Evolutionary conservation across 2,113 vertebrate species (phyloP), one percentile per base, ranked within the genome.

Genomic region (Octodon degus): DNA sequence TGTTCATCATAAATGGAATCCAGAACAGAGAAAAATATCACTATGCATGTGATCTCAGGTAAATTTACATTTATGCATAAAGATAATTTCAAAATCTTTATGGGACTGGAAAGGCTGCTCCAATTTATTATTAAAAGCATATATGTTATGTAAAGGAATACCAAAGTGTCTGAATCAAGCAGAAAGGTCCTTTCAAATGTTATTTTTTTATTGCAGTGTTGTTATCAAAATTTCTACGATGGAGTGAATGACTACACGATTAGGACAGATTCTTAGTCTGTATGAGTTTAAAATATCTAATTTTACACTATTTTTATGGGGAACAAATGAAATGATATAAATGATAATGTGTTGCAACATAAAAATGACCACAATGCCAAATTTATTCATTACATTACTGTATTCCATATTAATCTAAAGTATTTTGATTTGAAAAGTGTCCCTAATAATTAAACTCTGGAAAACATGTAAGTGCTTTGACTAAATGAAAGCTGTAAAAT

Each of bases 401-500:
- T 40, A 63, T 88, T 94, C 80, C 8, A 81, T 60, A 67, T 34
- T 60, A 79, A 91, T 62, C 7, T 6, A 85, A 94, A 62, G 5
- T 68, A 27, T 58, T 72, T 88, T 89, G 3, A 93, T 67, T 91
- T 92, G 80, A 67, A 50, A 53, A 50, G 32, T 65, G 40, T 34
- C 40, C 86, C 86, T 88, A 74, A 37, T 85, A 88, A 91, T 92
- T 43, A 76, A 93, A 90, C 60, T 68, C 7, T 85, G 7, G 50
- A 81, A 93, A 91, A 94, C 27, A 86, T n/a, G 67, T n/a, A 82
- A 89, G 17, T 25, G 43, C 1, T 2, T 74, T 55, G 40, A 86
- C 27, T 80, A 96, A 95, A 90, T 94, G 90, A 90, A 97, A 90
- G 5, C 55, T 77, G 67, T 90, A 87, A 87, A 96, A 93, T n/a